phyloP scores from a whole-genome alignment of 2,888 invertebrate species.

The Leucania comma region DNA sequence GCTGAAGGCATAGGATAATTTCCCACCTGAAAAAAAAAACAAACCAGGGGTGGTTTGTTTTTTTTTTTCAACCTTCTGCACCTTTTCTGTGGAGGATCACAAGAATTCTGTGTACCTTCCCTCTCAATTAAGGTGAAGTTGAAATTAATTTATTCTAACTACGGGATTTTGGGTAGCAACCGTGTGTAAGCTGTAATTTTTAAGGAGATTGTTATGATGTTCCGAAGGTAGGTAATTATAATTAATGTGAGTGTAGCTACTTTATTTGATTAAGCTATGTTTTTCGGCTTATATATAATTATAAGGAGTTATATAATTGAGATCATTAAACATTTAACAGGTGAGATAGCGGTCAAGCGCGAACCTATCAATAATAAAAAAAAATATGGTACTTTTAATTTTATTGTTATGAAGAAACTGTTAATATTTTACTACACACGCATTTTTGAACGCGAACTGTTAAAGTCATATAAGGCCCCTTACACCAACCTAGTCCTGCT shows the following conservation, averaged over 20 bases:
- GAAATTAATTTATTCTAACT: constrained; percentile 85
- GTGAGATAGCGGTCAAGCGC: no score
- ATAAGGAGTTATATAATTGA: neutral
- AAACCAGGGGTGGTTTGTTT: no score
- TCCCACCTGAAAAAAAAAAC: no score
- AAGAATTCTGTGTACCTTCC: constrained; percentile 72
- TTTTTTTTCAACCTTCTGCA: constrained; percentile 35
- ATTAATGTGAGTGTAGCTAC: constrained; percentile 46
- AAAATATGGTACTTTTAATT: neutral
- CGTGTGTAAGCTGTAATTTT: constrained; percentile 63
- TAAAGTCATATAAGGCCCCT: no score
- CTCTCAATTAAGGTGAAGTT: constrained; percentile 83
- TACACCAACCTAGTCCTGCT: no score
- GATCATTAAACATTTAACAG: constrained; percentile 1
- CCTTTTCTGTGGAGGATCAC: constrained; percentile 65
- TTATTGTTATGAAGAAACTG: neutral
- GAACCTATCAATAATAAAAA: no score
- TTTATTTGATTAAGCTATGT: constrained; percentile 44
- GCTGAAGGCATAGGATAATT: no score
- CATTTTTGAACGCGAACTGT: no score
- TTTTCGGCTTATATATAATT: neutral
- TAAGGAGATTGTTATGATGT: constrained; percentile 56
- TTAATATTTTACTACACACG: no score
- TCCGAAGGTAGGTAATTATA: constrained; percentile 51
- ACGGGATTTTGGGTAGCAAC: constrained; percentile 64